These are phyloP conservation scores for Trinectes maculatus DNA, from an alignment of 2,113 vertebrate species.

Conservation along the genomic window DNA sequence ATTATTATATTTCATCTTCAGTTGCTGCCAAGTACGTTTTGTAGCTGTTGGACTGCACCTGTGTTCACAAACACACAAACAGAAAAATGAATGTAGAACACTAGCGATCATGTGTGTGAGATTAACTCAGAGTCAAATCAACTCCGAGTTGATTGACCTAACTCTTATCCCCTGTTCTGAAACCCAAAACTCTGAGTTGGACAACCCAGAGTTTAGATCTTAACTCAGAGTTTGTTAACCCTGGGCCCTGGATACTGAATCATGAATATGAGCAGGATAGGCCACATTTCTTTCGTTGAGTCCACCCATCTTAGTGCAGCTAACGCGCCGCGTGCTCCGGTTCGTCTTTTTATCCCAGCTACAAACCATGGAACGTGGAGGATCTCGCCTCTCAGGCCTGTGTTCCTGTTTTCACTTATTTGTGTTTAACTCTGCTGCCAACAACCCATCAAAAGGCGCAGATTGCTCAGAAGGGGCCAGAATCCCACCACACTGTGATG, in stretches of 20 bases:
- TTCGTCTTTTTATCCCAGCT: background rate
- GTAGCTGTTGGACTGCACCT: too few relatives aligned
- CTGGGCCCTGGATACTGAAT: background rate
- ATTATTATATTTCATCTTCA: too few relatives aligned
- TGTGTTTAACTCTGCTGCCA: slow-evolving; percentile 39
- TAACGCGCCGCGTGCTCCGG: background rate
- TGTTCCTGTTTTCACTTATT: slow-evolving; percentile 25
- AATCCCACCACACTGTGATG: slow-evolving; percentile 18
- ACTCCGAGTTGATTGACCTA: too few relatives aligned
- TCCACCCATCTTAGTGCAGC: background rate
- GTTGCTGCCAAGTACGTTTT: too few relatives aligned
- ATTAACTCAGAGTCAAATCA: too few relatives aligned
- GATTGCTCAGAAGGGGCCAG: slow-evolving; percentile 20
- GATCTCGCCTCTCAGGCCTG: background rate
- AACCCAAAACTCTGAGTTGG: too few relatives aligned
- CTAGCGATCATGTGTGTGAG: too few relatives aligned
- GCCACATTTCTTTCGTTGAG: background rate
- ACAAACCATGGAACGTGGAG: background rate
- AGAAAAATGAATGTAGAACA: too few relatives aligned
- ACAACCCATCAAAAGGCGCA: slow-evolving; percentile 28
- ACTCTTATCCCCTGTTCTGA: too few relatives aligned
- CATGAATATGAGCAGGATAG: background rate
- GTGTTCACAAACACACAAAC: too few relatives aligned
- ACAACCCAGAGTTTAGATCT: too few relatives aligned
- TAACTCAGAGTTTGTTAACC: too few relatives aligned